Conservation (phyloP, 2,888 invertebrate species). For the Incurvaria masculella region DNA sequence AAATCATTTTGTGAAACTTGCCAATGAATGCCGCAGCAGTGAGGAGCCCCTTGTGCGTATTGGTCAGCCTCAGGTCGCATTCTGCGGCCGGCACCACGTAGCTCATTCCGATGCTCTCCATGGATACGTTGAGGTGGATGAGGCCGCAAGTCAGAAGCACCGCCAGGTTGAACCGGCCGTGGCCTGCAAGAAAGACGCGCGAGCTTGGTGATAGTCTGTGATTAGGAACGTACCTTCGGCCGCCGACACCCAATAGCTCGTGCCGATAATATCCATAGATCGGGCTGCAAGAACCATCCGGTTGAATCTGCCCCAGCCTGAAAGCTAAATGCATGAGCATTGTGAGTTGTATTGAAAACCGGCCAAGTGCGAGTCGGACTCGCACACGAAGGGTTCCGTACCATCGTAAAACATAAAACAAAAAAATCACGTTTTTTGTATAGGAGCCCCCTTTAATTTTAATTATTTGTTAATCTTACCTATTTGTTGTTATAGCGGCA, state of each 20-base stretch:
- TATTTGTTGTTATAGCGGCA: no score
- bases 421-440: no score
- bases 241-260: slow-evolving; percentile 63
- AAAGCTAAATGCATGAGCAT: no score
- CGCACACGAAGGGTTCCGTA: no score
- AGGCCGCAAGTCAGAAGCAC: slow-evolving; percentile 61
- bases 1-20: no score
- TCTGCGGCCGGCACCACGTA: slow-evolving; percentile 64
- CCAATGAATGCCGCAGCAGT: slow-evolving; percentile 65
- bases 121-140: slow-evolving; percentile 63
- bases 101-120: slow-evolving; percentile 65
- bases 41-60: slow-evolving; percentile 59
- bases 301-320: slow-evolving; percentile 63
- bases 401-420: no score
- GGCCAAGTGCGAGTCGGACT: no score
- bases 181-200: slow-evolving; percentile 40
- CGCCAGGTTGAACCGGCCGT: slow-evolving; percentile 60
- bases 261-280: slow-evolving; percentile 64
- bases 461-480: no score
- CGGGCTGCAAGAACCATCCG: slow-evolving; percentile 55
- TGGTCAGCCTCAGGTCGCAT: slow-evolving; percentile 60
- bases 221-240: no score
- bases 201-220: no score
- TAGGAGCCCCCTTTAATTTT: no score
- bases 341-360: no score